Evolutionary conservation across 2,888 invertebrate species (phyloP).

Genomic region (Lepidochitona cinerea): DNA sequence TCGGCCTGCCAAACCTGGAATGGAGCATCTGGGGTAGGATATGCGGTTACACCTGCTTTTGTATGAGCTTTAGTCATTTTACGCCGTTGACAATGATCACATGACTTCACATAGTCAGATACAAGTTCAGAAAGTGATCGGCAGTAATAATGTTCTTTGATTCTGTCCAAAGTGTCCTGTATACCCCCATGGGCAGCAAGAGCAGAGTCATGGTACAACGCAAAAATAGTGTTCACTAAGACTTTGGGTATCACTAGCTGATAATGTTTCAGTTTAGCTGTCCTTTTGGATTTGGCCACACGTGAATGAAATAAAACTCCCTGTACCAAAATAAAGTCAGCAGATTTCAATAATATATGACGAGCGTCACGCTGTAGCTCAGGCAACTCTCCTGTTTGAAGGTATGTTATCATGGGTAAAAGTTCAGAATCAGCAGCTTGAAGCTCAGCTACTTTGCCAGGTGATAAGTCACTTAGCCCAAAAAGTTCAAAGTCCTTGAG

Average conservation of each 20-base stretch:
- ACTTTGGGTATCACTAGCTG: conserved; percentile 10
- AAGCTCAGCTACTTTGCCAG: conserved; percentile 7
- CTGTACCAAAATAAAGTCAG: background rate
- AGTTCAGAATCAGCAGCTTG: conserved; percentile 18
- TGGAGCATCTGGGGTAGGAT: background rate
- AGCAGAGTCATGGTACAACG: conserved; percentile 6
- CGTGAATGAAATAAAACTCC: conserved; percentile 8
- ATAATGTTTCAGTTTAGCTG: conserved; percentile 4
- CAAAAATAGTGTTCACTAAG: background rate
- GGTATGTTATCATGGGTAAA: conserved; percentile 17
- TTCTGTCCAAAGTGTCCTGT: conserved; percentile 14
- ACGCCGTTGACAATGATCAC: conserved; percentile 5
- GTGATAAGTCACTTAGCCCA: no score
- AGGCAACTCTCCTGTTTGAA: conserved; percentile 17
- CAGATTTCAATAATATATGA: conserved; percentile 3
- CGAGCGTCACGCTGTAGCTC: conserved; percentile 24
- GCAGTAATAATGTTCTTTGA: conserved; percentile 12
- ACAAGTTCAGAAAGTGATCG: background rate
- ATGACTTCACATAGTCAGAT: conserved; percentile 8
- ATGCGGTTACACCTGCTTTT: background rate
- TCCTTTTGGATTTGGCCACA: conserved; percentile 14
- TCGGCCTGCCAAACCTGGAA: background rate
- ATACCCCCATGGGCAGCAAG: conserved; percentile 14
- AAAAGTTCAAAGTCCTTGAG: no score
- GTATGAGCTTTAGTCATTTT: conserved; percentile 11